Conservation (phyloP, 2,113 vertebrate genomes). For the Vulpes lagopus region DNA sequence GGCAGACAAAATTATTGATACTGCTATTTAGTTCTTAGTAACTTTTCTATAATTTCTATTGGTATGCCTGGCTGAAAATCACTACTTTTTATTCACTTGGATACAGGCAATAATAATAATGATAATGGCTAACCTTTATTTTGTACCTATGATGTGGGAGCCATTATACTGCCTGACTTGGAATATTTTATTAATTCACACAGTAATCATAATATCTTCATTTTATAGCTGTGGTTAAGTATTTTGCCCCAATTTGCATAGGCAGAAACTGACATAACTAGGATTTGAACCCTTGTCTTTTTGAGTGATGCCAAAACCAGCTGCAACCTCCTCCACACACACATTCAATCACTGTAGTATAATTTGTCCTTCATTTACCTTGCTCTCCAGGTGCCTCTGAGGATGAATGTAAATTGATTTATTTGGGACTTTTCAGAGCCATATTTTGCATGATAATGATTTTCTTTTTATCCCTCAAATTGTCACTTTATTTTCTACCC, state of each 20-base stretch:
- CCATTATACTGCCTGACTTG: not conserved
- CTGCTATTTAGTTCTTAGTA: not conserved
- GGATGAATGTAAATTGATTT: slow-evolving; percentile 7
- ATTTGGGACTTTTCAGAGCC: not conserved
- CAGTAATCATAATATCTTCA: not conserved
- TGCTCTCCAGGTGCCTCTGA: not conserved
- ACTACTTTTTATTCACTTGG: not conserved
- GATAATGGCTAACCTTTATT: not conserved
- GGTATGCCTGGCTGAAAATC: not conserved
- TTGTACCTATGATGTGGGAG: not conserved
- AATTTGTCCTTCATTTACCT: not conserved
- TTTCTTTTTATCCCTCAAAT: not conserved
- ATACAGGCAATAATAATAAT: not conserved
- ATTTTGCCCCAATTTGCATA: not conserved
- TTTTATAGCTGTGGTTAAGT: not conserved
- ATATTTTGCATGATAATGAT: slow-evolving; percentile 20
- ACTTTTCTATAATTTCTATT: slow-evolving; percentile 10
- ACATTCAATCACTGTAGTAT: not conserved
- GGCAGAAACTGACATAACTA: not conserved
- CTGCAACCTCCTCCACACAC: not conserved
- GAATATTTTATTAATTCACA: slow-evolving; percentile 12
- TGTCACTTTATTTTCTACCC: not conserved
- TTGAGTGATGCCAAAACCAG: not conserved
- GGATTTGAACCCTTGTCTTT: not conserved
- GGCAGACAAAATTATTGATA: not conserved